These are phyloP conservation scores for Ceuthmochares aereus DNA, from an alignment of 2,113 vertebrate species.

Conservation along the genomic window DNA sequence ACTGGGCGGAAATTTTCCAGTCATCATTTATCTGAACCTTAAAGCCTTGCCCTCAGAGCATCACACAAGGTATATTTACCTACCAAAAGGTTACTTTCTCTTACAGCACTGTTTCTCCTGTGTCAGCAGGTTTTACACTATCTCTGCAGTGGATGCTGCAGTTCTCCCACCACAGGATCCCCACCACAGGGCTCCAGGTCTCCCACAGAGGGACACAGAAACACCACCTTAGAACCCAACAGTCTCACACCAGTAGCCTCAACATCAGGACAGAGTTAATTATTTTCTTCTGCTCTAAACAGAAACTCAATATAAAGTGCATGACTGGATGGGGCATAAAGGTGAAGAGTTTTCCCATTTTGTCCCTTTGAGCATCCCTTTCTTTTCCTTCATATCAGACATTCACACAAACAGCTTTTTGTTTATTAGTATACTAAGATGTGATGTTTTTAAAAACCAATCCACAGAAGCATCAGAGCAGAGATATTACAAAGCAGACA, in stretches of 20 bases:
- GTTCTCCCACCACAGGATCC: neutral
- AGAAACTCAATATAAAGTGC: neutral
- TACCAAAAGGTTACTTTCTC: too few relatives aligned
- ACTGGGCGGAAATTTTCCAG: fast-evolving
- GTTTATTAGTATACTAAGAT: neutral
- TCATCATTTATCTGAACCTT: fast-evolving
- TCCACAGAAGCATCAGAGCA: neutral
- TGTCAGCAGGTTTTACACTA: fast-evolving
- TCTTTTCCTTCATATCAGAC: neutral
- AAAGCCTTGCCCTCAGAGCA: neutral
- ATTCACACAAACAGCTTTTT: neutral
- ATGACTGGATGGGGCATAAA: fast-evolving
- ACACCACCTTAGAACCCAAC: fast-evolving
- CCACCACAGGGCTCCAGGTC: neutral
- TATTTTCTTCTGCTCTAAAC: neutral
- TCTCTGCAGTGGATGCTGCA: neutral
- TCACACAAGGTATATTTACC: fast-evolving
- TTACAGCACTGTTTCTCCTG: neutral
- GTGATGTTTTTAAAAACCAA: neutral
- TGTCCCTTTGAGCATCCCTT: neutral
- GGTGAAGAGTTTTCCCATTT: too few relatives aligned
- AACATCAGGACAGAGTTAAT: fast-evolving
- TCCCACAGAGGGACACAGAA: neutral
- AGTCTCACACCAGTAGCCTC: neutral
- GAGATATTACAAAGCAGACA: neutral